Conservation (phyloP, 2,888 invertebrate genomes). For the Scaptodrosophila latifasciaeformis region DNA sequence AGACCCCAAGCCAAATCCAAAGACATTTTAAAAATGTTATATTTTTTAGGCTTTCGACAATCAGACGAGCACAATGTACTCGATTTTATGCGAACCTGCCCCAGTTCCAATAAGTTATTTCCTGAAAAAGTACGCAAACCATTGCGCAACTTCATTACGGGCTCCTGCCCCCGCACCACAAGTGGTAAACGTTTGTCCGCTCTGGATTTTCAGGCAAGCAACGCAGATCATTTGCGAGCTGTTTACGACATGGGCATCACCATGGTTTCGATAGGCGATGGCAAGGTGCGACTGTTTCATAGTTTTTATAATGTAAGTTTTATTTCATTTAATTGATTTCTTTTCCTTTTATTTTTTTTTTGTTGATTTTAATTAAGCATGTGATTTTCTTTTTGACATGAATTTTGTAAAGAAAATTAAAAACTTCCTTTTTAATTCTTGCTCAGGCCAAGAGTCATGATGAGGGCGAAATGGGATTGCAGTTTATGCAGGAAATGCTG, state of each 20-base stretch:
- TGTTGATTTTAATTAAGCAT: slow-evolving; percentile 11
- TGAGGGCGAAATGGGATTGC: slow-evolving; percentile 92
- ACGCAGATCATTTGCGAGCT: slow-evolving; percentile 90
- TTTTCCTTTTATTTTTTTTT: slow-evolving; percentile 30
- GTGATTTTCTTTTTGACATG: not conserved
- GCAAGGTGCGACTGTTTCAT: slow-evolving; percentile 93
- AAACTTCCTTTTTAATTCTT: not conserved
- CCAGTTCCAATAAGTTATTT: slow-evolving; percentile 88
- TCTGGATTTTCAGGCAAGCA: slow-evolving; percentile 85
- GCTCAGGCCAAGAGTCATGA: slow-evolving; percentile 87
- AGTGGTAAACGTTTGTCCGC: slow-evolving; percentile 80
- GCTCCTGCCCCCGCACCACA: slow-evolving; percentile 82
- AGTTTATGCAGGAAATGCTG: slow-evolving; percentile 98
- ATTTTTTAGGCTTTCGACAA: slow-evolving; percentile 71
- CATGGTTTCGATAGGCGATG: slow-evolving; percentile 90
- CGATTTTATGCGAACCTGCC: slow-evolving; percentile 83
- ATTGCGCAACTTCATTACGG: slow-evolving; percentile 88
- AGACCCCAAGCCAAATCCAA: slow-evolving; percentile 5
- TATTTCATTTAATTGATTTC: slow-evolving; percentile 1
- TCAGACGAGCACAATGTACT: slow-evolving; percentile 77
- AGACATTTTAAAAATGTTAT: not conserved
- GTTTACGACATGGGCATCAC: slow-evolving; percentile 96
- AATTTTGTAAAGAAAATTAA: not conserved
- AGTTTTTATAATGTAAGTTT: slow-evolving; percentile 87
- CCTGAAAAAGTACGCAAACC: slow-evolving; percentile 90